Evolutionary conservation across 2,797 vertebrate genomes (phyloP).

Genomic region (Geotrypetes seraphini): DNA sequence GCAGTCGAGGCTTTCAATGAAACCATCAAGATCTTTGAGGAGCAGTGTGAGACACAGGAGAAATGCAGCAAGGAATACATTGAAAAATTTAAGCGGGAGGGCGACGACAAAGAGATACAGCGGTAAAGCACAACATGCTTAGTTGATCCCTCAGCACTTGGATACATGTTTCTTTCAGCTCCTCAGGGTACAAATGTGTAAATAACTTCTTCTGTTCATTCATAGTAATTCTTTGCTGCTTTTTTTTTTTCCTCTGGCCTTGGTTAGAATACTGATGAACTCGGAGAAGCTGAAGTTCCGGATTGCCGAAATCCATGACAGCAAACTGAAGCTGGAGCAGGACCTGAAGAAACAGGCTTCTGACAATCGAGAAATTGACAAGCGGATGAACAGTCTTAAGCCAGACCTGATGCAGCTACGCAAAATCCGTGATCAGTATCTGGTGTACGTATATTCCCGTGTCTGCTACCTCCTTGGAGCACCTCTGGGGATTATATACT

Average conservation of each 20-base stretch:
- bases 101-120: conserved; percentile 75
- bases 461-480: too few species aligned
- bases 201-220: not conserved
- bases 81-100: conserved; percentile 75
- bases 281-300: conserved; percentile 75
- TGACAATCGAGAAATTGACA: conserved; percentile 80
- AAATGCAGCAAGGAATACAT: conserved; percentile 84
- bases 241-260: not conserved
- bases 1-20: conserved; percentile 86
- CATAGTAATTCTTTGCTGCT: not conserved
- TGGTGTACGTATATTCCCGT: conserved; percentile 58
- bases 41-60: conserved; percentile 84
- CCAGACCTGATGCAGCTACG: conserved; percentile 83
- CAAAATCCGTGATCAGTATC: conserved; percentile 82
- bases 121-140: too few species aligned
- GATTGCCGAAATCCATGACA: conserved; percentile 80
- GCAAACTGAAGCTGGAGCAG: conserved; percentile 80
- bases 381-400: conserved; percentile 79
- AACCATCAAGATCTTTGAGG: conserved; percentile 88
- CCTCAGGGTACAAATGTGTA: not conserved
- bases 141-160: too few species aligned
- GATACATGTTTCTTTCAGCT: not conserved
- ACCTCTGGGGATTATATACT: too few species aligned
- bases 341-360: conserved; percentile 72
- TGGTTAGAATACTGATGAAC: conserved; percentile 70